Evolutionary conservation across 2,113 vertebrate species (phyloP), one percentile per base, ranked within the genome.

Genomic region (Xiphophorus couchianus): DNA sequence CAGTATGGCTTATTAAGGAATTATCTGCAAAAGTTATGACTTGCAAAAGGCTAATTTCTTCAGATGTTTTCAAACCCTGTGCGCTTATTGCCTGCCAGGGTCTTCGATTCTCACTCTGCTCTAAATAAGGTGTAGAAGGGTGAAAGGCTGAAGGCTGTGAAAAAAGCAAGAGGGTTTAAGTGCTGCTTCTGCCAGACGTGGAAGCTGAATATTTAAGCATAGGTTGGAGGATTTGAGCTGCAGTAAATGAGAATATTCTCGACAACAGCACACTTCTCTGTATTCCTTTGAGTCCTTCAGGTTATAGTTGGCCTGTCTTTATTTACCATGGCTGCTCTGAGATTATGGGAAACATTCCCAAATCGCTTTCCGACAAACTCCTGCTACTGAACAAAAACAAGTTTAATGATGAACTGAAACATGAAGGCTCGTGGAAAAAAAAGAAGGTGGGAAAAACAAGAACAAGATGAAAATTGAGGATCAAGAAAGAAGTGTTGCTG

Each of bases 341-440:
- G 37, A 69, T 80, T 70, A 58, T 30, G 72, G 60, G 78, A 86
- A 76, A 69, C 73, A 31, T 75, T 79, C 62, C 62, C 69, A 37
- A 37, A 2, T 71, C 61, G 12, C 25, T 81, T 71, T 82, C 48
- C 67, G 48, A 13, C n/a, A 67, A 81, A 65, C 60, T 86, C 28
- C 63, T 66, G 22, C 67, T 42, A 74, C 63, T 37, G 58, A 71
- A 35, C 44, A 48, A 73, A 76, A 48, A 54, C 77, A 29, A 62
- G 60, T 42, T 15, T 67, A 73, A 65, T 33, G 68, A 83, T 69
- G 58, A 64, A 81, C 80, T 87, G 22, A 27, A 75, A 89, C 73
- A 54, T 62, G 73, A 76, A 69, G 71, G 78, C 71, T 35, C 2
- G 5, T 22, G 33, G 27, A 5, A 33, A 44, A 61, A 62, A 42